Evolutionary conservation across 2,113 vertebrate genomes (phyloP), one percentile per base, ranked within the genome.

Genomic region (Dascyllus trimaculatus): DNA sequence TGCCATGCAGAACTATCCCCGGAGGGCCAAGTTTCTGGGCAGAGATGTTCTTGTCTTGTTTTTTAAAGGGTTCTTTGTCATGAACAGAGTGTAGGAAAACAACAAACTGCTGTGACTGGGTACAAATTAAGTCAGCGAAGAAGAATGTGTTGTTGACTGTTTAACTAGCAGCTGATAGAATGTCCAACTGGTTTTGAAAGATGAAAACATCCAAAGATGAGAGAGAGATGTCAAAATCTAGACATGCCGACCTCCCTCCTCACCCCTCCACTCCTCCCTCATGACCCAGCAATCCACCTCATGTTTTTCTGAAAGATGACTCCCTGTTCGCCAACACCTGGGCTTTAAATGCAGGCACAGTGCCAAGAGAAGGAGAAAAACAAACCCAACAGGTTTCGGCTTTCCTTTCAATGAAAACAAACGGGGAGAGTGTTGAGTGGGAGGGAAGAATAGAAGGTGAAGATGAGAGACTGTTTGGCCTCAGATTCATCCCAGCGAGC

Each of bases 231-330:
- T 56, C 1, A 35, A 77, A 32, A 82, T 58, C 29, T 10, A 60
- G 58, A 24, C 1, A 0, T 10, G 17, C 52, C 18, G 11, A 4
- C 76, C 70, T 52, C 43, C 32, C 21, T 4, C 9, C 21, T 8
- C 4, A 4, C 53, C 13, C 1, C 19, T 11, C 32, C 22, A 2
- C 53, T 38, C 70, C 53, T 21, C 62, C 46, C 51, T 14, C 1
- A 0, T 62, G 60, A 65, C 52, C 67, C 24, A 59, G 15, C 2
- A 0, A 49, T 80, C 35, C 46, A 71, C 77, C 58, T 72, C 15
- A 0, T 86, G 82, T 88, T 87, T 88, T 88, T 89, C 48, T 75
- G 83, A 85, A 79, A 85, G 56, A 68, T 48, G 76, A 86, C 56
- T 85, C 78, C 67, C 13, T 19, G 19, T 53, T 74, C 40, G 1